Evolutionary conservation across 2,888 invertebrate genomes (phyloP).

Genomic region (Ischnura elegans): DNA sequence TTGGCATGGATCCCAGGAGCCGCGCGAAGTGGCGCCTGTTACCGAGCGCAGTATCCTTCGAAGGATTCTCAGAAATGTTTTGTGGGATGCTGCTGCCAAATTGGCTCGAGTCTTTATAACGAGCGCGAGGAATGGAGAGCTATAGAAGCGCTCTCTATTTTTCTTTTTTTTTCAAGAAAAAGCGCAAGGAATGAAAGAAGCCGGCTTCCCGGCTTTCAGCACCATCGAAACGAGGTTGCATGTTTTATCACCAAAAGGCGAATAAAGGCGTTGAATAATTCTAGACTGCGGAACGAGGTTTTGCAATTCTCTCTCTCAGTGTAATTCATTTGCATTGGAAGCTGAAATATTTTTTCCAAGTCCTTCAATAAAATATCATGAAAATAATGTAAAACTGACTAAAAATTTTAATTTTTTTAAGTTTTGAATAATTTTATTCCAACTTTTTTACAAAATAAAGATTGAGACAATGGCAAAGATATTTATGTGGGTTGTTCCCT

Average conservation of each 20-base stretch:
- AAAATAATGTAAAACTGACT: too few species aligned
- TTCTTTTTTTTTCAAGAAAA: not conserved
- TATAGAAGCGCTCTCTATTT: not conserved
- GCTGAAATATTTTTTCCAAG: not conserved
- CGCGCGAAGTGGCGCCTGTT: constrained; percentile 32
- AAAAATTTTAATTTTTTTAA: too few species aligned
- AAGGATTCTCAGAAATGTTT: constrained; percentile 27
- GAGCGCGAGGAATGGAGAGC: constrained; percentile 3
- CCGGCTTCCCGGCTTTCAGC: constrained; percentile 1
- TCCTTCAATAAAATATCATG: too few species aligned
- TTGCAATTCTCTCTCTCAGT: not conserved
- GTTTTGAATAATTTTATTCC: too few species aligned
- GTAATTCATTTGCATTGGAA: not conserved
- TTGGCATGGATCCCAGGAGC: constrained; percentile 50
- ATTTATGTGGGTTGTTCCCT: too few species aligned
- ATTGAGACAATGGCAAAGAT: too few species aligned
- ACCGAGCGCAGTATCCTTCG: constrained; percentile 24
- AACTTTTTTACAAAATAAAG: too few species aligned
- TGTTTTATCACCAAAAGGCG: not conserved
- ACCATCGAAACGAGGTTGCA: constrained; percentile 22
- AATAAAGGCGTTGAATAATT: constrained; percentile 1
- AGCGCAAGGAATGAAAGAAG: not conserved
- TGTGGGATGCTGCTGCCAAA: not conserved
- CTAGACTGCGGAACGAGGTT: not conserved
- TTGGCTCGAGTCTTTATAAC: constrained; percentile 35